Percentiles rank a stretch among this genome's conserved stretches.
These are phyloP conservation scores for Eulithis testata DNA, from an alignment of 2,888 invertebrate genomes.

Conservation along the genomic window DNA sequence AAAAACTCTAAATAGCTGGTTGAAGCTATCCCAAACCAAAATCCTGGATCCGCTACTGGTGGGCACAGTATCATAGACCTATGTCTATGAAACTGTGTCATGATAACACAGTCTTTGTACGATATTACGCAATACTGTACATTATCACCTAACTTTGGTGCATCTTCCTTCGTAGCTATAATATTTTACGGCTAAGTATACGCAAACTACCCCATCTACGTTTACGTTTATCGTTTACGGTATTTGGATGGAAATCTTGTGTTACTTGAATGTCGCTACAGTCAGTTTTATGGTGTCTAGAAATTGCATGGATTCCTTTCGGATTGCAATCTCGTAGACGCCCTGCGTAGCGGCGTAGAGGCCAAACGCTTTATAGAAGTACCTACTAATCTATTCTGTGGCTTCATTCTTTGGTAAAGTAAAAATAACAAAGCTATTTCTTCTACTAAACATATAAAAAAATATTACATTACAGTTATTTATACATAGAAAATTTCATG, in stretches of 20 bases:
- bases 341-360: background rate
- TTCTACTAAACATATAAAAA: too few species aligned
- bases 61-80: too few species aligned
- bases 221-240: conserved; percentile 20
- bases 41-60: too few species aligned
- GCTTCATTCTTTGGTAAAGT: too few species aligned
- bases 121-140: background rate
- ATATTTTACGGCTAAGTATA: conserved; percentile 13
- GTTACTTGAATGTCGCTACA: conserved; percentile 4
- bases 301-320: conserved; percentile 3
- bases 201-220: conserved; percentile 12
- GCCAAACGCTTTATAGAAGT: background rate
- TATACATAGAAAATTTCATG: too few species aligned
- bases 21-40: too few species aligned
- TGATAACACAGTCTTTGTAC: too few species aligned
- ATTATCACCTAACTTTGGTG: conserved; percentile 2
- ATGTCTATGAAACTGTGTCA: too few species aligned
- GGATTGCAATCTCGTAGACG: conserved; percentile 1
- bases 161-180: conserved; percentile 10
- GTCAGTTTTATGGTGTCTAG: background rate
- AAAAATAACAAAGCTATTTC: too few species aligned
- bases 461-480: too few species aligned
- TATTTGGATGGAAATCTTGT: conserved; percentile 16
- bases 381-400: too few species aligned
- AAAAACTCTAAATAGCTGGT: too few species aligned